phyloP scores from a whole-genome alignment of 2,888 invertebrate genomes.

The Conomelus anceps region DNA sequence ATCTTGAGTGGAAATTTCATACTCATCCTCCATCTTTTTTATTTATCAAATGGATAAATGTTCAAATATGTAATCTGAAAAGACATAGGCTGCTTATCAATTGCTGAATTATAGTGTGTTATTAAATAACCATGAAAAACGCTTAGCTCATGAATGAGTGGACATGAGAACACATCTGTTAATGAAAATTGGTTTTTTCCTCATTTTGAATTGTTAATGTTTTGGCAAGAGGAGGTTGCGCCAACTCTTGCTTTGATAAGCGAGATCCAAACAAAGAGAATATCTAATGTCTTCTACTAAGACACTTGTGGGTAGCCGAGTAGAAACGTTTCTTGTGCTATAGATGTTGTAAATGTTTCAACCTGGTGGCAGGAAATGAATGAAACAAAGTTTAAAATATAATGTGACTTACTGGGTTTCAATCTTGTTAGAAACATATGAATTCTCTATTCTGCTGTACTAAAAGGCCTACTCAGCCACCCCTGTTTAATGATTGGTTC shows the following conservation, averaged over 20 bases:
- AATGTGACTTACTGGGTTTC: no score
- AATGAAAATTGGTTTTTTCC: neutral
- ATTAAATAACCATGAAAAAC: no score
- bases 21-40: neutral
- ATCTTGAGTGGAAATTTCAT: neutral
- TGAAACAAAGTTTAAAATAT: no score
- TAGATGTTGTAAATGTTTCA: neutral
- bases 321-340: neutral
- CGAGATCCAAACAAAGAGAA: neutral
- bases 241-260: neutral
- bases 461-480: no score
- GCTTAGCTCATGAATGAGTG: neutral
- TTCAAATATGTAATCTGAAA: no score
- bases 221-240: neutral
- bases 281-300: neutral
- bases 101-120: no score
- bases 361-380: neutral
- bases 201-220: neutral
- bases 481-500: no score
- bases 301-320: neutral
- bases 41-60: no score
- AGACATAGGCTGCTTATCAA: no score
- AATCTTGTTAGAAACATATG: no score
- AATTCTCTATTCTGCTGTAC: no score
- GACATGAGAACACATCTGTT: neutral